These are phyloP conservation scores for Pedicia rivosa DNA, from an alignment of 2,888 invertebrate species.

Conservation along the genomic window DNA sequence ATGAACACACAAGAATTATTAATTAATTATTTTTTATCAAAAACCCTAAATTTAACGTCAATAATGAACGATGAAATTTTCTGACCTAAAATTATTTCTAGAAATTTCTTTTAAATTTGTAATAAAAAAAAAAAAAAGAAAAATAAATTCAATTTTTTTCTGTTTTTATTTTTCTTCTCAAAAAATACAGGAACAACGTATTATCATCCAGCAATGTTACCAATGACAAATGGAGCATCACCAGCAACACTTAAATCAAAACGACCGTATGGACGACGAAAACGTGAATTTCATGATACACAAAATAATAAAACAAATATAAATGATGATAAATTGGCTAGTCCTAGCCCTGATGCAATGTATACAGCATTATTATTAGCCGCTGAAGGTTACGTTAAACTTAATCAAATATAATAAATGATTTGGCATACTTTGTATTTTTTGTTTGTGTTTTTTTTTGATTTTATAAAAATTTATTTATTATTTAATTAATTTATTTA, in stretches of 20 bases:
- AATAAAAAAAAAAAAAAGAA: too few relatives aligned
- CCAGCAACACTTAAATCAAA: background rate
- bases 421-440: background rate
- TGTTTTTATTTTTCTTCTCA: too few relatives aligned
- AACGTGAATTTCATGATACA: slow-evolving; percentile 8
- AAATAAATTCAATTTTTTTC: too few relatives aligned
- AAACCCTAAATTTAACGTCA: too few relatives aligned
- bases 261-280: slow-evolving; percentile 4
- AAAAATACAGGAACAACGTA: slow-evolving; percentile 31
- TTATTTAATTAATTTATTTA: too few relatives aligned
- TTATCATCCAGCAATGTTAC: slow-evolving; percentile 24
- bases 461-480: background rate
- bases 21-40: too few relatives aligned
- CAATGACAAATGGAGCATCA: slow-evolving; percentile 1
- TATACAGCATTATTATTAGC: slow-evolving; percentile 28
- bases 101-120: too few relatives aligned
- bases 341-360: slow-evolving; percentile 24
- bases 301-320: slow-evolving; percentile 15
- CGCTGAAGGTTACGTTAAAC: slow-evolving; percentile 30
- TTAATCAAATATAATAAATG: slow-evolving; percentile 2
- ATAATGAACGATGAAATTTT: too few relatives aligned
- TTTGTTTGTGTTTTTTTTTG: background rate
- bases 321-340: slow-evolving; percentile 29
- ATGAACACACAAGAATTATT: too few relatives aligned
- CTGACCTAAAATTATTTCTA: too few relatives aligned